Percentiles rank a stretch among this genome's conserved stretches.
These are phyloP conservation scores for Choloepus hoffmanni DNA, from an alignment of 2,113 vertebrate genomes.

Conservation along the genomic window DNA sequence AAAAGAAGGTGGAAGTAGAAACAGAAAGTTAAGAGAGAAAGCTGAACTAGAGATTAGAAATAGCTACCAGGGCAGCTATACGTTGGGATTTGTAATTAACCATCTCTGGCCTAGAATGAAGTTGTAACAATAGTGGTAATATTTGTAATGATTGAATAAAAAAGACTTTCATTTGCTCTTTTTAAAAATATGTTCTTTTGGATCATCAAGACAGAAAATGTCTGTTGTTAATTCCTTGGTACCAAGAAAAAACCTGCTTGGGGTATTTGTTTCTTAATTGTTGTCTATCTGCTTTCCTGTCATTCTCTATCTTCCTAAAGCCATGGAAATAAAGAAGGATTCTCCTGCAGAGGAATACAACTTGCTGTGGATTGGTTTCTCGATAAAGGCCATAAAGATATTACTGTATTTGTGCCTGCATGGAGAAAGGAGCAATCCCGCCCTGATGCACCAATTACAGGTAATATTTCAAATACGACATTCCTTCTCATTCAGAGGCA, in stretches of 20 bases:
- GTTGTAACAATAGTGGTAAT: slow-evolving; percentile 33
- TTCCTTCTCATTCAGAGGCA: background rate
- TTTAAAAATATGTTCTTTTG: background rate
- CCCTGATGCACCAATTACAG: slow-evolving; percentile 97
- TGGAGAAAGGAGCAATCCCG: slow-evolving; percentile 99
- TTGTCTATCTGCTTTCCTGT: slow-evolving; percentile 35
- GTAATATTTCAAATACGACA: slow-evolving; percentile 83
- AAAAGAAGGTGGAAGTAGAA: slow-evolving; percentile 9
- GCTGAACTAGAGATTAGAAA: slow-evolving; percentile 25
- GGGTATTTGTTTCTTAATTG: slow-evolving; percentile 32
- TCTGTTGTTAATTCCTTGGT: background rate
- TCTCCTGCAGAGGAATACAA: slow-evolving; percentile 98
- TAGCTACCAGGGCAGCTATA: background rate
- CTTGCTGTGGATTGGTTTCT: slow-evolving; percentile 98
- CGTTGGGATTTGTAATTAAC: background rate
- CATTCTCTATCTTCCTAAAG: slow-evolving; percentile 87
- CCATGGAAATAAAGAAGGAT: slow-evolving; percentile 99
- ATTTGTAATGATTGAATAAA: slow-evolving; percentile 3
- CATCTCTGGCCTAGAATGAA: background rate
- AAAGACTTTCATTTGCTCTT: background rate
- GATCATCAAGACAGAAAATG: slow-evolving; percentile 16
- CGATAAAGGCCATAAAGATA: slow-evolving; percentile 98
- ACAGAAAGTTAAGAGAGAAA: slow-evolving; percentile 21
- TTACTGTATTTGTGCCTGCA: slow-evolving; percentile 98
- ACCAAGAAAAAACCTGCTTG: background rate